Percentiles rank a stretch among this genome's conserved stretches.
phyloP scores from a whole-genome alignment of 2,797 vertebrate species.

The Gobionotothen gibberifrons region DNA sequence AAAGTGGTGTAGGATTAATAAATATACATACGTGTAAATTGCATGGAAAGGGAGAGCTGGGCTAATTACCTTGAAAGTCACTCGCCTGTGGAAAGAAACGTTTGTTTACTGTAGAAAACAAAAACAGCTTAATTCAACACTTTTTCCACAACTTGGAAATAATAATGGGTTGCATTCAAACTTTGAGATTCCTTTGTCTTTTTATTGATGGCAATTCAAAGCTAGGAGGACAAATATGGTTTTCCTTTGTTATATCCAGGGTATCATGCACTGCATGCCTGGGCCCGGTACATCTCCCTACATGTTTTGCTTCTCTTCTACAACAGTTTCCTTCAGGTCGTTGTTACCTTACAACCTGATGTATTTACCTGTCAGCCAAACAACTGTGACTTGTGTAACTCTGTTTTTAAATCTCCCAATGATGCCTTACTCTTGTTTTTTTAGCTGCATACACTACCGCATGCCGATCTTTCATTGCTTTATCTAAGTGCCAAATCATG shows the following conservation, averaged over 20 bases:
- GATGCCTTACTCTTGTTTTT: slow-evolving; percentile 29
- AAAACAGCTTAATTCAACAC: not conserved
- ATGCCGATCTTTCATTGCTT: not conserved
- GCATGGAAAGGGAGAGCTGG: no score
- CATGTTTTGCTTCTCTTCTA: no score
- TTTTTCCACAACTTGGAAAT: not conserved
- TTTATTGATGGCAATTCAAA: no score
- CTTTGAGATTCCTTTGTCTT: not conserved
- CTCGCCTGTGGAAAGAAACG: no score
- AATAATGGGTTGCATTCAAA: not conserved
- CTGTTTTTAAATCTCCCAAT: not conserved
- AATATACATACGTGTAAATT: no score
- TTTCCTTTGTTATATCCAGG: not conserved
- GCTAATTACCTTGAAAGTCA: no score
- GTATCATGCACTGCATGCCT: not conserved
- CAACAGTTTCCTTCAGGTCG: not conserved
- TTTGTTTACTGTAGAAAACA: not conserved
- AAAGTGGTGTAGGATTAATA: no score
- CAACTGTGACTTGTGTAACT: no score
- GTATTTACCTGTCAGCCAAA: not conserved
- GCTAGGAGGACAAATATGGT: not conserved
- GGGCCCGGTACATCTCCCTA: not conserved
- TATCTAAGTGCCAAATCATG: slow-evolving; percentile 10
- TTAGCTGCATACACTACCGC: not conserved
- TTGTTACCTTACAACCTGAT: not conserved